Percentiles rank a stretch among this genome's conserved stretches.
Conservation (phyloP, 2,888 invertebrate species). For the Perizoma affinitatum region DNA sequence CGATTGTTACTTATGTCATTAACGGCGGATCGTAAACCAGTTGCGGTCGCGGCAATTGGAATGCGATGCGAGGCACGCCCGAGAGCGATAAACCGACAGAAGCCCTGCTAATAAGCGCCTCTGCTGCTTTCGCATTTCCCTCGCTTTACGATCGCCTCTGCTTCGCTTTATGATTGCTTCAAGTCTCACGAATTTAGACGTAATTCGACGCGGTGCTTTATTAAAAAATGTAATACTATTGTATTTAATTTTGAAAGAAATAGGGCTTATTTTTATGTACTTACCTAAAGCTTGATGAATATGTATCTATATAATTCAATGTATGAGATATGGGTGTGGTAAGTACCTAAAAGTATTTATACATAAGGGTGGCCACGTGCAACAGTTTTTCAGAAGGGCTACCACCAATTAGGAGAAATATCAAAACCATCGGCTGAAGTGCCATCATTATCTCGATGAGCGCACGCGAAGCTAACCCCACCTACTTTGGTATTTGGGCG, state of each 20-base stretch:
- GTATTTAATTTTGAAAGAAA: not conserved
- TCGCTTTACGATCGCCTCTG: conserved; percentile 49
- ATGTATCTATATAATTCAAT: not conserved
- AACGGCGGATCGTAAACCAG: conserved; percentile 67
- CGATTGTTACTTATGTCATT: conserved; percentile 75
- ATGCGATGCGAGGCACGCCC: conserved; percentile 73
- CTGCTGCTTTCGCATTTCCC: conserved; percentile 49
- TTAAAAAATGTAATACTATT: conserved; percentile 59
- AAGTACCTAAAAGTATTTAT: conserved; percentile 9
- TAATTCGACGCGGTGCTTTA: conserved; percentile 64
- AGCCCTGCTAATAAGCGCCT: conserved; percentile 63
- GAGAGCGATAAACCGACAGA: conserved; percentile 55
- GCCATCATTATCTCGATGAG: conserved; percentile 78
- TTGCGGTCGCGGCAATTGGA: conserved; percentile 68
- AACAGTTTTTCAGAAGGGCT: conserved; percentile 80
- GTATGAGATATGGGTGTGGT: conserved; percentile 8
- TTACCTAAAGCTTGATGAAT: no score
- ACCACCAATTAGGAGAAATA: conserved; percentile 81
- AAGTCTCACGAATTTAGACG: conserved; percentile 44
- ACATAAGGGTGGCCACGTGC: conserved; percentile 76
- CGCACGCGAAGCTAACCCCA: conserved; percentile 63
- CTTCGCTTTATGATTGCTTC: conserved; percentile 48
- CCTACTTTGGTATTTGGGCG: conserved; percentile 56
- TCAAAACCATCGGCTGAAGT: conserved; percentile 78
- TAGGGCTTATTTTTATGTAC: not conserved